phyloP scores from a whole-genome alignment of 2,113 vertebrate species.

The Pterophyllum scalare region DNA sequence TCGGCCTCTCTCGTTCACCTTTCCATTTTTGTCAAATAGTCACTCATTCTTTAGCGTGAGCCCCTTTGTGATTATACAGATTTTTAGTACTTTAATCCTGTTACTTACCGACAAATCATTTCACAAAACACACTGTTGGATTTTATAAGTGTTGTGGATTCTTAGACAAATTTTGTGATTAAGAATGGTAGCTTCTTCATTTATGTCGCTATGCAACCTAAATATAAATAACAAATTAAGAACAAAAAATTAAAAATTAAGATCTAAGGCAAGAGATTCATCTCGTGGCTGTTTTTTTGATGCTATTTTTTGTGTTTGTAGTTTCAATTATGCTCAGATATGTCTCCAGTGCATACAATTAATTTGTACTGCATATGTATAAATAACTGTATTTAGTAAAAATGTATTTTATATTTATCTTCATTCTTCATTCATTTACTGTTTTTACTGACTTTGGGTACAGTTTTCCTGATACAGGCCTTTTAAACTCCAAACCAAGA shows the following conservation, averaged over 20 bases:
- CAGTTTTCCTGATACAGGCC: neutral
- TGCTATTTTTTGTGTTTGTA: neutral
- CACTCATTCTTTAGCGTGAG: slow-evolving; percentile 6
- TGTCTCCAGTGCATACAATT: no score
- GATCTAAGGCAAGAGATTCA: neutral
- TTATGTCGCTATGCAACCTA: neutral
- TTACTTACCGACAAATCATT: neutral
- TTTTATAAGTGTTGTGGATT: neutral
- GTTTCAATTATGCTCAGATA: neutral
- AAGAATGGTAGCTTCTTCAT: neutral
- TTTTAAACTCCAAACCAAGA: neutral
- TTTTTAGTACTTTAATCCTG: neutral
- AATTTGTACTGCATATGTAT: neutral
- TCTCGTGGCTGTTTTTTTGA: neutral
- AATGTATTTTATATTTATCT: neutral
- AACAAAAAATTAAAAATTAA: neutral
- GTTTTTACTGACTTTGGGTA: neutral
- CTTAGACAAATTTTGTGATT: neutral
- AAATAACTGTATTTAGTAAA: neutral
- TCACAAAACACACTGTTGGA: neutral
- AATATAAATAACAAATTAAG: neutral
- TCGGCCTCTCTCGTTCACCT: slow-evolving; percentile 8
- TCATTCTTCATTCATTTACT: neutral
- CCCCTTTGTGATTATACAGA: neutral
- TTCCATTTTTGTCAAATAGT: slow-evolving; percentile 14